phyloP scores from a whole-genome alignment of 2,113 vertebrate genomes.

The Chunga burmeisteri region DNA sequence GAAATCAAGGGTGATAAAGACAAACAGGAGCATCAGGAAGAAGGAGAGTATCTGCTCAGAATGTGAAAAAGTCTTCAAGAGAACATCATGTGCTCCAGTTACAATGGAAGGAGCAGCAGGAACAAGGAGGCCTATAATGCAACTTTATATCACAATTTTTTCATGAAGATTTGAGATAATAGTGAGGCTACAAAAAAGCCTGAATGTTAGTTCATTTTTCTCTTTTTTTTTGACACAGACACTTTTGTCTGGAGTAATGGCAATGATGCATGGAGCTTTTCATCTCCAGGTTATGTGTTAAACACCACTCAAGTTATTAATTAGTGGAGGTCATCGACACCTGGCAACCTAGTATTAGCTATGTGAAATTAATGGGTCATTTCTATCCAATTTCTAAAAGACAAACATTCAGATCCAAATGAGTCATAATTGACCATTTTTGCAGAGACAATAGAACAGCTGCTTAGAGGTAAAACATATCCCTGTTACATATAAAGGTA shows the following conservation, averaged over 20 bases:
- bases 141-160: neutral
- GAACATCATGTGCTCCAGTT: neutral
- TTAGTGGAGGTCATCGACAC: neutral
- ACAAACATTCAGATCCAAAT: neutral
- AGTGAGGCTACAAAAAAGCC: neutral
- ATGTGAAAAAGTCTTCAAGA: neutral
- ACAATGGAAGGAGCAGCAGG: neutral
- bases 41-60: neutral
- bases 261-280: neutral
- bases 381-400: neutral
- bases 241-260: neutral
- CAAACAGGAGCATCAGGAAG: neutral
- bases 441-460: neutral
- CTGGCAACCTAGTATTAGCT: neutral
- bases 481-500: neutral
- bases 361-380: neutral
- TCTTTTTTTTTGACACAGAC: neutral
- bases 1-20: neutral
- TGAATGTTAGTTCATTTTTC: neutral
- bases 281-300: neutral
- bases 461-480: neutral
- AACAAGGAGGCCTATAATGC: neutral
- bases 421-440: neutral
- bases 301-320: neutral
- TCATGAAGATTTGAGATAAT: neutral